These are phyloP conservation scores for Hippolais icterina DNA, from an alignment of 2,113 vertebrate species.

Conservation along the genomic window DNA sequence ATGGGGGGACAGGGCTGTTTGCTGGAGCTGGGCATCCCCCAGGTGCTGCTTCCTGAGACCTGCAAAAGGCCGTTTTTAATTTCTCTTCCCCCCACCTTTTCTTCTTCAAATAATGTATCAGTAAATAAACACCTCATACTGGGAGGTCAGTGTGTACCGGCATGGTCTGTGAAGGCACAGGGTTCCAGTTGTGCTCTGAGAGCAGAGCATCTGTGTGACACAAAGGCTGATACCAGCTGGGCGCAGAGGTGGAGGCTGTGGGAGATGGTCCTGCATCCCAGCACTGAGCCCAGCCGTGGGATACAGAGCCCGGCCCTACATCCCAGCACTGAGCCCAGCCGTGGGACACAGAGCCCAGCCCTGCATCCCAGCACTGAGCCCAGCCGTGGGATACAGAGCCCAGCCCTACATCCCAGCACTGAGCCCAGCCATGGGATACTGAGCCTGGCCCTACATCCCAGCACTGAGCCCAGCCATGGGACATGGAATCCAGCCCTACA, in stretches of 20 bases:
- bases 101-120: too few species aligned
- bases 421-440: rapidly evolving
- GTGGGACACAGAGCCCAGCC: rapidly evolving
- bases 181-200: rapidly evolving
- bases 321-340: background rate
- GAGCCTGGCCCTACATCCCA: background rate
- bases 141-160: rapidly evolving
- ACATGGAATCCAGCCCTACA: too few species aligned
- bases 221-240: background rate
- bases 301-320: too few species aligned
- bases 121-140: rapidly evolving
- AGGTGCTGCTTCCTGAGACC: background rate
- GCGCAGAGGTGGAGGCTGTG: rapidly evolving
- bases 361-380: rapidly evolving
- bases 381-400: rapidly evolving
- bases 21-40: background rate
- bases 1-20: background rate
- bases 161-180: rapidly evolving
- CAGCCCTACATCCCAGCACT: rapidly evolving
- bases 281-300: rapidly evolving
- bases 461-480: rapidly evolving
- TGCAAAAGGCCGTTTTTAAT: background rate
- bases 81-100: too few species aligned
- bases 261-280: rapidly evolving
- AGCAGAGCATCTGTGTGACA: rapidly evolving